Conservation (phyloP, 2,797 vertebrate genomes). For the Sarcophilus harrisii region DNA sequence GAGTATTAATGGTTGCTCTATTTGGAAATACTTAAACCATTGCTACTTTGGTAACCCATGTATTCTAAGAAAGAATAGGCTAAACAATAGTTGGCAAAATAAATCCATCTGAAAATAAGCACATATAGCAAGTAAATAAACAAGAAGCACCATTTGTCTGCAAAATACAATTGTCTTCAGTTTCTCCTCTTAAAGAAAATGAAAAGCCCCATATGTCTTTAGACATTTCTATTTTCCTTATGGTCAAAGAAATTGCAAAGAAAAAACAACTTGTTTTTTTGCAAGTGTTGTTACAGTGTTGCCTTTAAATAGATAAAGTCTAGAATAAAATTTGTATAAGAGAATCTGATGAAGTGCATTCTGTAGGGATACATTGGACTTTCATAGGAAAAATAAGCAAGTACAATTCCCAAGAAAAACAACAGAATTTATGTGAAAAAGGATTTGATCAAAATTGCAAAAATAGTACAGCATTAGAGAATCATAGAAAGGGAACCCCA, state of each 20-base stretch:
- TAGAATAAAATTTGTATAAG: background rate
- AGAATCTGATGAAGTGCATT: background rate
- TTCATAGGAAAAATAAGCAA: background rate
- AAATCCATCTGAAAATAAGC: background rate
- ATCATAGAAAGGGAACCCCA: background rate
- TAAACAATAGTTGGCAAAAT: background rate
- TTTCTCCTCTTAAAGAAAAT: slow-evolving; percentile 1
- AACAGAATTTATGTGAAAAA: background rate
- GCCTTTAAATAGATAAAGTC: background rate
- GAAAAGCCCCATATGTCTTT: background rate
- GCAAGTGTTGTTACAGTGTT: no score
- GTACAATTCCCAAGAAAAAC: background rate
- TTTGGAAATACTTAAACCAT: slow-evolving; percentile 38
- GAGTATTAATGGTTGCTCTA: slow-evolving; percentile 3
- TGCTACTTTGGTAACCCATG: slow-evolving; percentile 55
- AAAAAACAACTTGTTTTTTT: background rate
- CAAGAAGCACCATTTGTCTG: background rate
- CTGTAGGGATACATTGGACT: background rate
- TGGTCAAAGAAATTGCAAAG: background rate
- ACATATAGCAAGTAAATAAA: slow-evolving; percentile 26
- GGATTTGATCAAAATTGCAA: background rate
- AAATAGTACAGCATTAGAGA: background rate
- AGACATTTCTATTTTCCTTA: background rate
- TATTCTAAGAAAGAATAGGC: slow-evolving; percentile 45
- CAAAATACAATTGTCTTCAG: background rate